Evolutionary conservation across 1,140 invertebrate species (phyloP).

Genomic region (Hypothenemus hampei): DNA sequence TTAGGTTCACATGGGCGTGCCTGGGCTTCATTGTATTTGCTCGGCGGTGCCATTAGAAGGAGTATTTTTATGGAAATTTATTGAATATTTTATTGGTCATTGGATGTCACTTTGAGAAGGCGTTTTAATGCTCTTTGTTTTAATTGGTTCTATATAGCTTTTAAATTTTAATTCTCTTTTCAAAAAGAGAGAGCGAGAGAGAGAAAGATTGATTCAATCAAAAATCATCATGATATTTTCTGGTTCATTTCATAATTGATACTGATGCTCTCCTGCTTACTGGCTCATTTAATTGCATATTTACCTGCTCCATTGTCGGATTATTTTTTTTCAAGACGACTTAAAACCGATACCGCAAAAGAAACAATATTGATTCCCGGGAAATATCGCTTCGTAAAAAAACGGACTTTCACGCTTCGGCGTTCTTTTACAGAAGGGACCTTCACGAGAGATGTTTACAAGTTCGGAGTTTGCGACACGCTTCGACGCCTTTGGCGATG

Average conservation of each 20-base stretch:
- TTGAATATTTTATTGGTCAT: conserved; percentile 11
- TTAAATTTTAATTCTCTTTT: too few species aligned
- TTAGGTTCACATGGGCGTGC: conserved; percentile 11
- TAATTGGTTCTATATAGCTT: too few species aligned
- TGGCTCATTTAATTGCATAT: conserved; percentile 18
- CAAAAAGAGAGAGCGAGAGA: too few species aligned
- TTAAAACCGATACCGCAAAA: conserved; percentile 2
- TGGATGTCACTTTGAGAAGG: conserved; percentile 3
- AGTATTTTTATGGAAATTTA: conserved; percentile 19
- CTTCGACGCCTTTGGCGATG: conserved; percentile 2
- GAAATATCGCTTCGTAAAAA: background rate
- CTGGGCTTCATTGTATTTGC: conserved; percentile 15
- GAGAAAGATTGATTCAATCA: too few species aligned
- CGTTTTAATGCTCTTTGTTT: conserved; percentile 3
- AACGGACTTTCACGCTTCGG: conserved; percentile 13
- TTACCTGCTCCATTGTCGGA: conserved; percentile 13
- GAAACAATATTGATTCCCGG: conserved; percentile 14
- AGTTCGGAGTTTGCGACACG: conserved; percentile 5
- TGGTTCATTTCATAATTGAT: too few species aligned
- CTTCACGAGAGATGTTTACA: conserved; percentile 2
- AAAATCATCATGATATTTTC: too few species aligned
- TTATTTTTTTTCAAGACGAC: conserved; percentile 1
- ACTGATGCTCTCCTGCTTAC: too few species aligned
- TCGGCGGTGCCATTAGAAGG: conserved; percentile 13
- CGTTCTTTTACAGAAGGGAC: conserved; percentile 7